phyloP scores from a whole-genome alignment of 30 jellyfish, hydroid and myxozoan genomes.

The Cassiopea xamachana region DNA sequence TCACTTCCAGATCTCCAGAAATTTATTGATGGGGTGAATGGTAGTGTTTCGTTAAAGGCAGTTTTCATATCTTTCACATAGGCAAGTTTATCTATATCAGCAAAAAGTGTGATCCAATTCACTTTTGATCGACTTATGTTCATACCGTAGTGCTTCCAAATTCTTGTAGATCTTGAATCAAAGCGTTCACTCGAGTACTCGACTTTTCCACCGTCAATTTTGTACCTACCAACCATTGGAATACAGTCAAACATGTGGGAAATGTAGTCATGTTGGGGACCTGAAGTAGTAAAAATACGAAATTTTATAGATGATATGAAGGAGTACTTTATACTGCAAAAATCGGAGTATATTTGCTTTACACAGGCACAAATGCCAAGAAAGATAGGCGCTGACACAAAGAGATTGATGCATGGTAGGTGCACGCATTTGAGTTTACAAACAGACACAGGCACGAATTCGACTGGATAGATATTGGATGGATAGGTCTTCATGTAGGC shows the following conservation, averaged over 20 bases:
- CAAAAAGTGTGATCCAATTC: constrained; percentile 50
- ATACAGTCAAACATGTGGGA: constrained; percentile 68
- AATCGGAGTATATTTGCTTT: too few relatives aligned
- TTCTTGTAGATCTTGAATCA: constrained; percentile 21
- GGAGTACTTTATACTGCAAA: too few relatives aligned
- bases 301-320: not conserved
- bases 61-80: constrained; percentile 1
- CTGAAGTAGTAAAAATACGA: not conserved
- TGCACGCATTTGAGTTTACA: too few relatives aligned
- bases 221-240: constrained; percentile 73
- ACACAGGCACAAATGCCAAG: too few relatives aligned
- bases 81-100: constrained; percentile 48
- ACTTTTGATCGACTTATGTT: constrained; percentile 50
- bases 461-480: too few relatives aligned
- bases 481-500: too few relatives aligned
- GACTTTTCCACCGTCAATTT: constrained; percentile 16
- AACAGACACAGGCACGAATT: too few relatives aligned
- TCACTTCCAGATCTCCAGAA: constrained; percentile 55
- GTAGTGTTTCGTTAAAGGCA: constrained; percentile 41
- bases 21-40: constrained; percentile 38
- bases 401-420: too few relatives aligned
- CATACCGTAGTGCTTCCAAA: constrained; percentile 51
- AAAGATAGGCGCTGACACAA: too few relatives aligned
- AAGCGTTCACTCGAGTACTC: constrained; percentile 29
- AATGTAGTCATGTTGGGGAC: constrained; percentile 29